Conservation (phyloP, 1,140 invertebrate genomes). For the Apis cerana region DNA sequence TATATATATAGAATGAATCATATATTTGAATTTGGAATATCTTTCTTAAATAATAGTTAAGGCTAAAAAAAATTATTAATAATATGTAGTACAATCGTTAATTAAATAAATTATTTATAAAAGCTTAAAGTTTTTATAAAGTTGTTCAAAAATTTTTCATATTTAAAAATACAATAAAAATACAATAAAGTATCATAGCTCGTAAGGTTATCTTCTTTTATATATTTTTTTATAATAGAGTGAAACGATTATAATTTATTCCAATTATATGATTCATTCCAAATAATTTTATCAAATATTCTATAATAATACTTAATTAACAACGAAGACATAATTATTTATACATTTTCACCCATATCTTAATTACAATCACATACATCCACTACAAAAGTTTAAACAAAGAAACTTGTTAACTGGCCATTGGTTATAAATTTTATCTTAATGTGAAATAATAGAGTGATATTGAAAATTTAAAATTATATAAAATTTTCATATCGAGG, state of each 20-base stretch:
- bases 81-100: too few species aligned
- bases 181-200: not conserved
- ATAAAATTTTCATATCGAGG: too few species aligned
- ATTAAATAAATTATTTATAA: too few species aligned
- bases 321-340: too few species aligned
- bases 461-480: too few species aligned
- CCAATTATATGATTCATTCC: not conserved
- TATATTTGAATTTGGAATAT: not conserved
- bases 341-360: not conserved
- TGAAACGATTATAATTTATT: not conserved
- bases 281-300: not conserved
- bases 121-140: not conserved
- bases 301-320: not conserved
- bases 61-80: too few species aligned
- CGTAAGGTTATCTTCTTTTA: not conserved
- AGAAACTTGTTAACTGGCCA: too few species aligned
- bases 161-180: not conserved
- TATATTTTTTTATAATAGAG: not conserved
- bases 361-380: not conserved
- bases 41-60: too few species aligned
- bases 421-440: too few species aligned
- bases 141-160: not conserved
- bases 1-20: not conserved
- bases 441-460: too few species aligned
- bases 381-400: not conserved